Percentiles rank a stretch among this genome's conserved stretches.
phyloP scores from a whole-genome alignment of 2,797 vertebrate species.

The Clarias pachynema region DNA sequence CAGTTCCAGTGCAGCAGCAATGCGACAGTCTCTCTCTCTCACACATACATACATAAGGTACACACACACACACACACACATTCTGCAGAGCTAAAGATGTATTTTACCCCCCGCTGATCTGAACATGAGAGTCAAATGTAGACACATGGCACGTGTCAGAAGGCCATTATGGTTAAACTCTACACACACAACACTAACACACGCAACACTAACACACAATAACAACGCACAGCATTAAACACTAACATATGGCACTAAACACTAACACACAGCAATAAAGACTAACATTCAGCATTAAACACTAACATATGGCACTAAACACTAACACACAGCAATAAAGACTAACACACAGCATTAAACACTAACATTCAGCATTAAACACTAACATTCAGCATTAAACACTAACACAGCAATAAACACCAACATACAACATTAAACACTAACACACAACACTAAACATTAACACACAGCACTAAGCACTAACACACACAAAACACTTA shows the following conservation, averaged over 20 bases:
- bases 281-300: too few relatives aligned
- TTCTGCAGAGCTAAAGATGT: constrained; percentile 23
- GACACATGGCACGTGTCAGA: constrained; percentile 10
- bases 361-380: neutral
- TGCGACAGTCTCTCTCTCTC: constrained; percentile 12
- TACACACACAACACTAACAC: neutral
- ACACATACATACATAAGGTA: constrained; percentile 20
- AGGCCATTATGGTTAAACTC: neutral
- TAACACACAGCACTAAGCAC: neutral
- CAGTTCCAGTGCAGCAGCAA: constrained; percentile 42
- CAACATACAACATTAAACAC: neutral
- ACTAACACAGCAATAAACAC: neutral
- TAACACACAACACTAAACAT: neutral
- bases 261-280: neutral
- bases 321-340: neutral
- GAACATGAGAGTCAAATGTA: constrained; percentile 33
- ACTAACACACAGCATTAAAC: neutral
- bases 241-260: neutral
- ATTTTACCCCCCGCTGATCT: constrained; percentile 37
- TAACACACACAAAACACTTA: neutral
- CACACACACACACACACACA: constrained; percentile 13
- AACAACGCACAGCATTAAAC: neutral
- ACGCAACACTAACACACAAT: neutral
- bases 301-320: neutral
- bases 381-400: too few relatives aligned